Evolutionary conservation across 1,140 invertebrate species (phyloP), one percentile per base, ranked within the genome.

Genomic region (Drosophila nigromelanica): DNA sequence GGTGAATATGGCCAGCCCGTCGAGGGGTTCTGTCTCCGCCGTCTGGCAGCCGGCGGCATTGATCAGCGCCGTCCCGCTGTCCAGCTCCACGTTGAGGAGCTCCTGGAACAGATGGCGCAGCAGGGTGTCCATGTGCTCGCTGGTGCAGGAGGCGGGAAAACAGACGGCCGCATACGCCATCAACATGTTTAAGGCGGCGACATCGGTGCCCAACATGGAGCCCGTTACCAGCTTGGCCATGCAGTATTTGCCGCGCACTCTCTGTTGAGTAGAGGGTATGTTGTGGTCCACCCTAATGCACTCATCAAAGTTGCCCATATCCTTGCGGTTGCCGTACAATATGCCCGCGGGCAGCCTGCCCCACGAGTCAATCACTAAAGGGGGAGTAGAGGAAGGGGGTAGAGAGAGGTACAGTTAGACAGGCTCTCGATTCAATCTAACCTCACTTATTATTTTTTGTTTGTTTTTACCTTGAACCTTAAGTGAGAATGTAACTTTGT

Each of bases 351-450:
- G 89, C 11, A 81, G 52, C 5, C 48, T 50, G 14, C 87, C 89
- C 89, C 89, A 90, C 0, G 87, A 42, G 39, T 90, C 87, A 18
- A 90, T 54, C 74, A 90, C 87, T 90, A 1, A 11, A n/a, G n/a
- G 14, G 11, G n/a, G n/a, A n/a, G n/a, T n/a, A n/a, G n/a, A n/a
- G n/a, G n/a, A n/a, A n/a, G n/a, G 27, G 42, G 11, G 12, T 5
- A 2, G n/a, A 24, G n/a, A 42, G 5, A 2, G 10, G 5, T 4
- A 21, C 21, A 55, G 35, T 43, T 15, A 12, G 40, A 12, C n/a
- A 11, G 47, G 1, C 10, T 5, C 4, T 30, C 1, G 45, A n/a
- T 50, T 27, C 15, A 14, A 12, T 5, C 4, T 4, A 50, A 24
- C 5, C 5, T 14, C 27, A 79, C 80, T 70, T 54, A 86, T 24